phyloP scores from a whole-genome alignment of 2,113 vertebrate genomes.

The human (Homo sapiens) region DNA sequence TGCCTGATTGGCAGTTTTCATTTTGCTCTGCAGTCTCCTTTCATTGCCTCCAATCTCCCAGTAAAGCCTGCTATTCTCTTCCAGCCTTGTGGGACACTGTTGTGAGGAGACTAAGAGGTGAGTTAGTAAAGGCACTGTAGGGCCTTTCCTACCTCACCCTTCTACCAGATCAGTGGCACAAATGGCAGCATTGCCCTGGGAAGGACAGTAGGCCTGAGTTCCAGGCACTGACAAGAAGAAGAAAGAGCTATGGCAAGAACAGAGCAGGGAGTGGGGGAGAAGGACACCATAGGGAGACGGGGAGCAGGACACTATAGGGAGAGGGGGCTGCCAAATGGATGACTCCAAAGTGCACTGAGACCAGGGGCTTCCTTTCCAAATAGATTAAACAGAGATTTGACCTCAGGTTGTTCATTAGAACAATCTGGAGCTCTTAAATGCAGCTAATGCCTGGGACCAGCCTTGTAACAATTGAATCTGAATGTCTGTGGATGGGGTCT shows the following conservation, averaged over 20 bases:
- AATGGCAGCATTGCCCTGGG: background rate
- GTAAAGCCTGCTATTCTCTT: background rate
- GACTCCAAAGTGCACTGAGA: background rate
- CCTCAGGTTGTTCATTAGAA: background rate
- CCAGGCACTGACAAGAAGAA: background rate
- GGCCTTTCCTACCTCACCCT: background rate
- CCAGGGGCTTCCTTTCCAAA: background rate
- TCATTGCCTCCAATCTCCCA: background rate
- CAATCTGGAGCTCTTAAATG: background rate
- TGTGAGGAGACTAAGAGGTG: background rate
- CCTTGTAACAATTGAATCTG: background rate
- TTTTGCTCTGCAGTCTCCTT: background rate
- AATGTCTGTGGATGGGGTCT: background rate
- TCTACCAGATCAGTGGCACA: background rate
- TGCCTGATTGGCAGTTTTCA: background rate
- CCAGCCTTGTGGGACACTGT: background rate
- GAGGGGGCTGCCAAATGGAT: background rate
- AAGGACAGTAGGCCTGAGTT: background rate
- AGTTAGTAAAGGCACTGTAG: background rate
- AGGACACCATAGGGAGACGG: background rate
- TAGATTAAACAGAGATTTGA: background rate
- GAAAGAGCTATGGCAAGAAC: background rate
- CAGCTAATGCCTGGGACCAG: background rate
- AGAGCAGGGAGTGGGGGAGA: background rate
- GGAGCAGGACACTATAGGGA: background rate